Percentiles rank a stretch among this genome's conserved stretches.
Evolutionary conservation across 2,113 vertebrate genomes (phyloP).

Genomic region (Dunckerocampus dactyliophorus): DNA sequence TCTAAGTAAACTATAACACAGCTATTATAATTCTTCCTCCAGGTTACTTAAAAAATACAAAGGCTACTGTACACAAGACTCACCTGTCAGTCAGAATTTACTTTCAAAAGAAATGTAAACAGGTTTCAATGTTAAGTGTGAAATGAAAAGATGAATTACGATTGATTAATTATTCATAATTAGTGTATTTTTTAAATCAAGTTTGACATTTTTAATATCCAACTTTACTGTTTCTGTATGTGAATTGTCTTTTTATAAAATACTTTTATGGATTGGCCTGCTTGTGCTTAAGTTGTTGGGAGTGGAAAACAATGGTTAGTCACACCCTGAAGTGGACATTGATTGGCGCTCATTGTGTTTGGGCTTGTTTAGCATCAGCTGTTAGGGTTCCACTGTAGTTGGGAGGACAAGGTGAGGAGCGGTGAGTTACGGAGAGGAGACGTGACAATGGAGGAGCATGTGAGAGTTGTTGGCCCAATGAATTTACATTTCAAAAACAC

Average conservation of each 20-base stretch:
- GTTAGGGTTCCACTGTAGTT: background rate
- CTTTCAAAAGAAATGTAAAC: no score
- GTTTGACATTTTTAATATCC: no score
- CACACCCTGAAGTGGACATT: background rate
- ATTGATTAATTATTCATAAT: no score
- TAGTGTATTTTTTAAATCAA: no score
- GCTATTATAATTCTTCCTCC: no score
- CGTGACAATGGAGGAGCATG: background rate
- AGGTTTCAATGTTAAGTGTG: no score
- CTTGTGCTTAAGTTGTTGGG: background rate
- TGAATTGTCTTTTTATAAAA: background rate
- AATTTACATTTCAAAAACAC: background rate
- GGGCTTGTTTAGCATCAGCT: background rate
- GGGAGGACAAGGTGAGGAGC: background rate
- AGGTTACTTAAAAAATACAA: no score
- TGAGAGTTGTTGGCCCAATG: background rate
- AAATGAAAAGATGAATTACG: no score
- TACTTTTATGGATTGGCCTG: background rate
- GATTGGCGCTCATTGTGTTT: background rate
- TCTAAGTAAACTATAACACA: no score
- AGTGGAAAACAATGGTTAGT: background rate
- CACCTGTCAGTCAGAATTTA: no score
- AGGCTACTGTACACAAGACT: no score
- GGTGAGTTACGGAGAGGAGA: background rate
- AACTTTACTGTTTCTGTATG: background rate